These are phyloP conservation scores for Astyanax mexicanus DNA, from an alignment of 2,797 vertebrate species.

Conservation along the genomic window DNA sequence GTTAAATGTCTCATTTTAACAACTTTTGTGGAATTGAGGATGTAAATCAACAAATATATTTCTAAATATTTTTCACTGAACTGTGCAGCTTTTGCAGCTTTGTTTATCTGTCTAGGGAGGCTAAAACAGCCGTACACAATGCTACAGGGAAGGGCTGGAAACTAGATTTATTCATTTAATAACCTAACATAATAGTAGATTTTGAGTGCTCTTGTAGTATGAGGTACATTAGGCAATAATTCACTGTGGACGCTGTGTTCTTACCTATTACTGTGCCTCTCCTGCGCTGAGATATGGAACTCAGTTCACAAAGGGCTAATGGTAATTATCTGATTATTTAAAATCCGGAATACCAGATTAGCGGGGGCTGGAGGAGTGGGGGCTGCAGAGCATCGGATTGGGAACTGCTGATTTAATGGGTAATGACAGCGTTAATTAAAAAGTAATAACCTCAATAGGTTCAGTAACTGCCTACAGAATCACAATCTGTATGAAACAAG, in stretches of 20 bases:
- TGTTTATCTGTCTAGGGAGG: neutral
- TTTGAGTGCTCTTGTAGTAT: conserved; percentile 7
- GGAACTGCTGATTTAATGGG: conserved; percentile 7
- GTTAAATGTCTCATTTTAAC: too few relatives aligned
- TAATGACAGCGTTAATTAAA: conserved; percentile 25
- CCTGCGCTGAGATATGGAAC: neutral
- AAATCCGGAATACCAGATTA: conserved; percentile 1
- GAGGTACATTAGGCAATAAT: conserved; percentile 2
- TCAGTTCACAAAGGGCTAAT: neutral
- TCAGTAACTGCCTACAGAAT: conserved; percentile 1
- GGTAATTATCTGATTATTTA: conserved; percentile 30
- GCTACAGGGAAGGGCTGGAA: neutral
- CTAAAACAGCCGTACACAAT: neutral
- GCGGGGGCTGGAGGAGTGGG: too few relatives aligned
- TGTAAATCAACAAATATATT: too few relatives aligned
- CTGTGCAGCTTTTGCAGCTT: neutral
- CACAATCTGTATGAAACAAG: neutral
- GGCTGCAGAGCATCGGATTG: neutral
- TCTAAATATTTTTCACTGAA: too few relatives aligned
- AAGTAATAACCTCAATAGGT: conserved; percentile 17
- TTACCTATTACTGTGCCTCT: neutral
- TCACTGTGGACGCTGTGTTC: neutral
- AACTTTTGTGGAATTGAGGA: too few relatives aligned
- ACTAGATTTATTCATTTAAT: conserved; percentile 6
- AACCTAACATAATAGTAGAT: conserved; percentile 6